These are phyloP conservation scores for Timandra comae DNA, from an alignment of 2,888 invertebrate species.

Conservation along the genomic window DNA sequence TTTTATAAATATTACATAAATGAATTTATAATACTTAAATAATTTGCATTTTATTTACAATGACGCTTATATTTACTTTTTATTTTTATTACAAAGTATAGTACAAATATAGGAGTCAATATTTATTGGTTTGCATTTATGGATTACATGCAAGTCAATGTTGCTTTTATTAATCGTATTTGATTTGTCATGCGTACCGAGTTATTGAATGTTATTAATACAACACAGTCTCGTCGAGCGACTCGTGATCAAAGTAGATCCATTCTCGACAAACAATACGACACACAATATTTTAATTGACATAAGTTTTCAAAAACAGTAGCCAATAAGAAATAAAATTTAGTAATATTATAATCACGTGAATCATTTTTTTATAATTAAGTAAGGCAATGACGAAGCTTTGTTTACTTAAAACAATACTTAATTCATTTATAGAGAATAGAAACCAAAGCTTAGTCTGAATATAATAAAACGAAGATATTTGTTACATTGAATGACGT, in stretches of 20 bases:
- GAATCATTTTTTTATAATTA: slow-evolving; percentile 14
- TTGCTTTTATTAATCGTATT: no score
- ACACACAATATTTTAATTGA: slow-evolving; percentile 12
- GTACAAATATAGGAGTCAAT: neutral
- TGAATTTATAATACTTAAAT: no score
- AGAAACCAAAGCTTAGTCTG: slow-evolving; percentile 23
- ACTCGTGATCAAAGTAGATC: neutral
- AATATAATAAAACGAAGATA: slow-evolving; percentile 12
- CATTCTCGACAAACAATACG: neutral
- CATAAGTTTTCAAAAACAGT: slow-evolving; percentile 20
- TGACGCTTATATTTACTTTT: neutral
- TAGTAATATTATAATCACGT: slow-evolving; percentile 19
- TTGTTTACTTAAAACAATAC: slow-evolving; percentile 18
- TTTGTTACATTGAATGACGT: slow-evolving; percentile 5
- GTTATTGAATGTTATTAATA: no score
- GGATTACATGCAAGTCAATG: no score
- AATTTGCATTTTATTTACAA: slow-evolving; percentile 1
- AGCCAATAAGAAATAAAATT: slow-evolving; percentile 19
- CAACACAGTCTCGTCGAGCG: no score
- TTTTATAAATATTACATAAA: no score
- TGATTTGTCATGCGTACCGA: no score
- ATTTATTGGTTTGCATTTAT: neutral
- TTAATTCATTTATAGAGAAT: slow-evolving; percentile 13
- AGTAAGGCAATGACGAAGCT: slow-evolving; percentile 21
- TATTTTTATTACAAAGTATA: neutral